Base-by-base conservation (phyloP, 1,140 invertebrate genomes). In the Mactra quadrangularis region DNA sequence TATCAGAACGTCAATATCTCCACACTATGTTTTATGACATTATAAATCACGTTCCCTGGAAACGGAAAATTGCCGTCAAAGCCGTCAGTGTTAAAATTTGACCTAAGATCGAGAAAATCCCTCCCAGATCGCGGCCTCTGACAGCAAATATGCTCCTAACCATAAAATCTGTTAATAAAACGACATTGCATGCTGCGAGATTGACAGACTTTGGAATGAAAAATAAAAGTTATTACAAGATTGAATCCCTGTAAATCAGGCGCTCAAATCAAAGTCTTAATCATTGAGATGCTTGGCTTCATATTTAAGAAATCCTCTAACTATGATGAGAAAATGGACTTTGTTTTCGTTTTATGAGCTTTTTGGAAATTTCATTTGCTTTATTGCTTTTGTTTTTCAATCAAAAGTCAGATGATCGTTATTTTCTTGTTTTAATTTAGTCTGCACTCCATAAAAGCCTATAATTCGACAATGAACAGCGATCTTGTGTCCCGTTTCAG, bases 351-450 rank as follows among this genome's bases (percentile, higher is more conserved):
- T 81, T 81, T 81, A 81, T 81, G 62, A 66, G 60, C 77, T 68
- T 71, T 81, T 81, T 81, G 47, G 77, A 81, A 81, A 68, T 81
- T 81, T 66, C 77, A 70, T 81, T 71, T 71, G 45, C 31, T 81
- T 81, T 81, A 81, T 81, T 81, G 77, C 77, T 81, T 81, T 81
- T 50, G 55, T 81, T 81, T 76, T 78, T 81, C 64, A 66, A 81
- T 68, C 64, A 66, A 70, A 70, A 71, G 64, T 81, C 77, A 57
- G 50, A 57, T 59, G 77, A 70, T 81, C 68, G 71, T 81, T 81
- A 81, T 81, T 70, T 71, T 38, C 68, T 53, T 45, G 50, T 78
- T 81, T 81, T 81, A 70, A 81, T 70, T 81, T 68, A 33, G 53
- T 45, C 33, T 70, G 77, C 62, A 71, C 60, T 70, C 77, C 29